Evolutionary conservation across 2,113 vertebrate genomes (phyloP), one percentile per base, ranked within the genome.

Genomic region (Phrynosoma blainvillii): DNA sequence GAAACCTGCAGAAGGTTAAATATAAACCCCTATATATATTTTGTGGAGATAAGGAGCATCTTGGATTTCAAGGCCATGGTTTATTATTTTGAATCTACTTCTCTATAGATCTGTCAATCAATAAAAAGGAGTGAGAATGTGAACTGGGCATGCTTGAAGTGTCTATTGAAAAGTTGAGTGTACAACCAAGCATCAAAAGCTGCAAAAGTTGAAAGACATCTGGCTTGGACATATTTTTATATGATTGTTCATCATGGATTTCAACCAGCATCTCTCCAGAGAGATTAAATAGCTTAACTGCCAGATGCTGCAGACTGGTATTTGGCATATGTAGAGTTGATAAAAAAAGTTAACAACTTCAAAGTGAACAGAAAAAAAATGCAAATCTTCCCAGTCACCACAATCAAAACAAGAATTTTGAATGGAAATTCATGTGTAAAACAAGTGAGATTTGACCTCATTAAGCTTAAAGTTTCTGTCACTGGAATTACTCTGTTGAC

Each of bases 261-360:
- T 94, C 93, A 95, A 95, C 65, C 90, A 91, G 92, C 88, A 93
- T 91, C 92, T 36, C 95, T 86, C 85, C 90, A 91, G 84, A 85
- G 74, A 96, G 84, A 93, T 92, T 90, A 94, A 95, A 95, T 89
- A 95, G 91, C 82, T 96, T 94, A 93, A 90, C 25, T 93, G 83
- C 86, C 94, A 96, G 95, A 95, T 95, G 95, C 92, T 93, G 71
- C 75, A 92, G 90, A 89, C 88, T 40, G 47, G 84, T 91, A 71
- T 79, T 93, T 95, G 88, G 90, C 92, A 84, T 82, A 84, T 13
- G 89, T 0, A 59, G 68, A 94, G 65, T 84, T 91, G 89, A 95
- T 92, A 86, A 95, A 36, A 36, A 36, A 36, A 96, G 76, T 93
- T 93, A 94, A 81, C 0, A 76, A 93, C 86, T 93, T 90, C 52